These are phyloP conservation scores for Australoheros scitulus DNA, from an alignment of 2,113 vertebrate genomes.

Conservation along the genomic window DNA sequence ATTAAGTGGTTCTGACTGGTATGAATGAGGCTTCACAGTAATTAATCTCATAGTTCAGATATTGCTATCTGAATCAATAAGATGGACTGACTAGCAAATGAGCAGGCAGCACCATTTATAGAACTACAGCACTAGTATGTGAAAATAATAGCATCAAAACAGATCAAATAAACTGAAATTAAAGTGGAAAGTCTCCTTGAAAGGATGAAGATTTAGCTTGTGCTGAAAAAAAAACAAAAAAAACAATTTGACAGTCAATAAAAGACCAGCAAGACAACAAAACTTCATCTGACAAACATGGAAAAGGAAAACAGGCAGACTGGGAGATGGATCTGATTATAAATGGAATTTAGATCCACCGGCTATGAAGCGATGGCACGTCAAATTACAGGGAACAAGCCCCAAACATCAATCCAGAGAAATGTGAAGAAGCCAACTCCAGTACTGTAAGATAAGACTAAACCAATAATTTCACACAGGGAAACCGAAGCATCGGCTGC, in stretches of 20 bases:
- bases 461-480: conserved; percentile 46
- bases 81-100: not conserved
- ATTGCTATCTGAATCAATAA: not conserved
- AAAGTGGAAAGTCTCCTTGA: not conserved
- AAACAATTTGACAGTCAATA: conserved; percentile 18
- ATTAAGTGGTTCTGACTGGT: not conserved
- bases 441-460: conserved; percentile 31
- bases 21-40: not conserved
- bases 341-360: conserved; percentile 35
- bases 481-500: conserved; percentile 29
- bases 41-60: not conserved
- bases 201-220: not conserved
- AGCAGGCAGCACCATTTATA: not conserved
- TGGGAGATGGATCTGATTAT: conserved; percentile 40
- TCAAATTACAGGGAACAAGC: conserved; percentile 44
- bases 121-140: not conserved
- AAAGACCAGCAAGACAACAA: conserved; percentile 12
- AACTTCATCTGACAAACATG: not conserved
- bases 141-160: not conserved
- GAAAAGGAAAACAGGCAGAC: not conserved
- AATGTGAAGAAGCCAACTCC: conserved; percentile 9
- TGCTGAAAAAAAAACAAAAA: conserved; percentile 28
- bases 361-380: conserved; percentile 35
- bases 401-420: conserved; percentile 29
- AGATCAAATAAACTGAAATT: not conserved